Conservation (phyloP, 53 echinoderm and acorn worm species). For the Apostichopus leukothele region DNA sequence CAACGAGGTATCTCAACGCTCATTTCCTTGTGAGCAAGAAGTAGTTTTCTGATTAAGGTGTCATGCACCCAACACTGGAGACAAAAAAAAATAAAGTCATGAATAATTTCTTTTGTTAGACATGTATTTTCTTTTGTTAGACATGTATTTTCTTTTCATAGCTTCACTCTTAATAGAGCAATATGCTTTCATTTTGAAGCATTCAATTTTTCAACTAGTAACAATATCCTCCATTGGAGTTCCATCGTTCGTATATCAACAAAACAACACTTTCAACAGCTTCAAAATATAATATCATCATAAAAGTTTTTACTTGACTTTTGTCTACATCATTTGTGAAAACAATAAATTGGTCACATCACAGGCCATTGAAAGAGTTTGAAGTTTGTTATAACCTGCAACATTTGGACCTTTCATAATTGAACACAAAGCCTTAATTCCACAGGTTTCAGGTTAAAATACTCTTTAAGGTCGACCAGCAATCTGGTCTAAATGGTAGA, state of each 20-base stretch:
- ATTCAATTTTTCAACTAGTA: not conserved
- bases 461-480: too few relatives aligned
- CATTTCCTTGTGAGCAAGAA: too few relatives aligned
- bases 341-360: not conserved
- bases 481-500: not conserved
- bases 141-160: not conserved
- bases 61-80: not conserved
- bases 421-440: too few relatives aligned
- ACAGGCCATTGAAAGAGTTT: too few relatives aligned
- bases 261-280: not conserved
- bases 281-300: not conserved
- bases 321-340: constrained; percentile 3
- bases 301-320: not conserved
- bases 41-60: too few relatives aligned
- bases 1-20: too few relatives aligned
- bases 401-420: too few relatives aligned
- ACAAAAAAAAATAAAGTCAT: not conserved
- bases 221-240: not conserved
- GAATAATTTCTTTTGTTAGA: not conserved
- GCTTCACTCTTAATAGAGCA: not conserved
- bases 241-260: not conserved
- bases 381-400: too few relatives aligned
- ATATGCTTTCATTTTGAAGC: not conserved
- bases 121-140: not conserved
- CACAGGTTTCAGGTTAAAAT: too few relatives aligned